Percentiles rank a stretch among this genome's conserved stretches.
These are phyloP conservation scores for Aphelocoma californica DNA, from an alignment of 2,797 vertebrate species.

Conservation along the genomic window DNA sequence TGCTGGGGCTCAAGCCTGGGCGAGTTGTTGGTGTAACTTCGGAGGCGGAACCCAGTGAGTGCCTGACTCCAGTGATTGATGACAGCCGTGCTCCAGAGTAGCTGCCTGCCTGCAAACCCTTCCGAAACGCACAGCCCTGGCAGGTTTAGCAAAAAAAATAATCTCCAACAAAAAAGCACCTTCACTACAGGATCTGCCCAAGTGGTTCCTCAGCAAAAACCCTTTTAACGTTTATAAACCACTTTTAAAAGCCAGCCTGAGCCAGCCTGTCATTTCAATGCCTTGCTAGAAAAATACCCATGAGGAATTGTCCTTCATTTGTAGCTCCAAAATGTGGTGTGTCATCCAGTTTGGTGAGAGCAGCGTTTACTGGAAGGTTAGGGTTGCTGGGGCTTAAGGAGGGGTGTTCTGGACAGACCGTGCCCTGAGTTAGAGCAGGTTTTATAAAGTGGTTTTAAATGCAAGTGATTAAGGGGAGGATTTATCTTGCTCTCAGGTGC, in stretches of 20 bases:
- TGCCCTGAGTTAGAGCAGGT: neutral
- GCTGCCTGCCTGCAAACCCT: neutral
- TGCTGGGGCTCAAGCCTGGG: neutral
- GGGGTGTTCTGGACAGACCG: neutral
- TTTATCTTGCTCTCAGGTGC: neutral
- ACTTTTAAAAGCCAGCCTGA: neutral
- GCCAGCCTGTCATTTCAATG: neutral
- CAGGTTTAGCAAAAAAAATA: neutral
- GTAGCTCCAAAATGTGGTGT: neutral
- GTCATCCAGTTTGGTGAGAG: neutral
- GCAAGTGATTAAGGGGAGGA: neutral
- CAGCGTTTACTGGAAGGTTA: rapidly evolving
- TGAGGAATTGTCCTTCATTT: neutral
- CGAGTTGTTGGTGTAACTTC: rapidly evolving
- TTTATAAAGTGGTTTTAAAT: neutral
- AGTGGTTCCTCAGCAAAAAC: neutral
- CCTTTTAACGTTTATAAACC: neutral
- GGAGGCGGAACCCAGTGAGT: neutral
- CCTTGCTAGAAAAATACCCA: neutral
- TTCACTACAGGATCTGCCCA: neutral
- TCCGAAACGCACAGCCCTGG: neutral
- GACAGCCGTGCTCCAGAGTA: neutral
- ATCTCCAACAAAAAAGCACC: neutral
- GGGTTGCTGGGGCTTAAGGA: neutral
- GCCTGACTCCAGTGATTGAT: neutral